Conservation (phyloP, 2,888 invertebrate genomes). For the Temnothorax ravouxi region DNA sequence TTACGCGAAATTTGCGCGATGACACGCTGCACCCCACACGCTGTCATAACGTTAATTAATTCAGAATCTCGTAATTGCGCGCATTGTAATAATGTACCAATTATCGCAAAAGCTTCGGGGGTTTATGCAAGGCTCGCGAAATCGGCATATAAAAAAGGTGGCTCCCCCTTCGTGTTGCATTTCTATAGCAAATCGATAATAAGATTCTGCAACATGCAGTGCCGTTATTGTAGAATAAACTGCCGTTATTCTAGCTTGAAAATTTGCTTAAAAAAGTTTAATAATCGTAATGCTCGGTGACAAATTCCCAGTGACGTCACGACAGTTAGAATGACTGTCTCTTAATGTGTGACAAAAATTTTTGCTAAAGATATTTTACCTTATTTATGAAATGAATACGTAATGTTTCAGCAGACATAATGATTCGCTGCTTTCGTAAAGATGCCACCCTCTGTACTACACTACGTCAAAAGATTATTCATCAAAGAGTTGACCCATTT, state of each 20-base stretch:
- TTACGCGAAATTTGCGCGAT: neutral
- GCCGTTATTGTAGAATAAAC: constrained; percentile 37
- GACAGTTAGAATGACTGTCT: neutral
- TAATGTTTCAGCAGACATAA: neutral
- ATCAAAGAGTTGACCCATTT: constrained; percentile 16
- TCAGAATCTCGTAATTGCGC: neutral
- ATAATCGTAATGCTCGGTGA: neutral
- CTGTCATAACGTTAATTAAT: constrained; percentile 8
- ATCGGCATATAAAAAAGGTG: constrained; percentile 68
- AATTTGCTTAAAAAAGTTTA: neutral
- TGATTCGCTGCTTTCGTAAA: neutral
- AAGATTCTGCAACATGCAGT: constrained; percentile 56
- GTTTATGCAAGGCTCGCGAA: constrained; percentile 13
- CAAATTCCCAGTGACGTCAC: neutral
- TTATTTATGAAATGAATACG: neutral
- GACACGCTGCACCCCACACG: neutral
- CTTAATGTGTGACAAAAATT: neutral
- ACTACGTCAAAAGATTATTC: constrained; percentile 17
- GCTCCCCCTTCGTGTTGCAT: constrained; percentile 68
- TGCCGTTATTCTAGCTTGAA: neutral
- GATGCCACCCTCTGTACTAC: neutral
- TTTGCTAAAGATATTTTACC: neutral
- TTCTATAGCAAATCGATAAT: constrained; percentile 75
- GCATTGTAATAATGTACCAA: neutral
- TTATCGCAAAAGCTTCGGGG: constrained; percentile 5